A percentile compares a stretch with the other conserved stretches of the same genome.
Conservation (phyloP, 2,888 invertebrate genomes). For the Lamellibrachia columna region DNA sequence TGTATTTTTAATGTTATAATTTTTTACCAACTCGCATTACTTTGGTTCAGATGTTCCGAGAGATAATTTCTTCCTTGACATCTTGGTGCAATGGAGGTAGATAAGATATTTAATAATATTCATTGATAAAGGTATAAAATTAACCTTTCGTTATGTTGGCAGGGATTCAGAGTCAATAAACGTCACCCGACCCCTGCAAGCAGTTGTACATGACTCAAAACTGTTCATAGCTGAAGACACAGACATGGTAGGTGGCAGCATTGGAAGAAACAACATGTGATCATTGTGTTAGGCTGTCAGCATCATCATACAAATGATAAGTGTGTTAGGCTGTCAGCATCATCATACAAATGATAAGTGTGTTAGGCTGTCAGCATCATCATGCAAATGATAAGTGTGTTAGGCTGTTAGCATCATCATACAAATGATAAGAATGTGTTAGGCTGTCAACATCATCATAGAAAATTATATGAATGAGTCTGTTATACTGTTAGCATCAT, state of each 20-base stretch:
- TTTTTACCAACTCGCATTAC: not conserved
- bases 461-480: no score
- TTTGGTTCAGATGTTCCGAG: not conserved
- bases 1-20: not conserved
- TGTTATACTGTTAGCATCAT: no score
- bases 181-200: constrained; percentile 94
- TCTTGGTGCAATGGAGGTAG: not conserved
- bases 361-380: no score
- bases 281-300: no score
- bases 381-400: no score
- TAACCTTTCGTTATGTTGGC: constrained; percentile 6
- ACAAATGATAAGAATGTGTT: no score
- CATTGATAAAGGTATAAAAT: not conserved
- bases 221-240: constrained; percentile 81
- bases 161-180: constrained; percentile 72
- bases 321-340: no score
- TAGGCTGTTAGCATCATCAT: no score
- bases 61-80: not conserved
- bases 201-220: constrained; percentile 90
- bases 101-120: not conserved
- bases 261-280: not conserved
- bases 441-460: no score
- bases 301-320: no score
- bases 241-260: constrained; percentile 76
- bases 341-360: no score